phyloP scores from a whole-genome alignment of 2,797 vertebrate species.

The Heteromormyrus szaboi region DNA sequence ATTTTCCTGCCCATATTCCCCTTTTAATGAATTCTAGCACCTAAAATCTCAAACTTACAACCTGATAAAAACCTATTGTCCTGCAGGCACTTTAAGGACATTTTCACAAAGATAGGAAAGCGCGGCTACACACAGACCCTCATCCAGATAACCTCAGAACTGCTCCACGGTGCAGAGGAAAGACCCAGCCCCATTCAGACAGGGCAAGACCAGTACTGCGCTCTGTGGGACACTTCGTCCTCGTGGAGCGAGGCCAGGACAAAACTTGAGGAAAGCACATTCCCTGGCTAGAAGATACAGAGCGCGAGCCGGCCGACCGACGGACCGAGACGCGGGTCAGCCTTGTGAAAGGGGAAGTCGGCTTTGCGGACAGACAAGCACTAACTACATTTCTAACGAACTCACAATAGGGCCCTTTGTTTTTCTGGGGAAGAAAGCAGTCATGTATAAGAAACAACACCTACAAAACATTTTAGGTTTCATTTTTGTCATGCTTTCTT shows the following conservation, averaged over 20 bases:
- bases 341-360: not conserved
- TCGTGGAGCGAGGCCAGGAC: not conserved
- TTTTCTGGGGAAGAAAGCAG: not conserved
- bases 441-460: not conserved
- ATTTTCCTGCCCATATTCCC: not conserved
- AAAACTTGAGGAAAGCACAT: not conserved
- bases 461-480: not conserved
- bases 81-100: not conserved
- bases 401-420: not conserved
- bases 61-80: not conserved
- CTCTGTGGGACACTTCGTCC: not conserved
- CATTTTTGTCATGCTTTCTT: not conserved
- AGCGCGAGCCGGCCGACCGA: not conserved
- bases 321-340: not conserved
- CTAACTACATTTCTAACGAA: not conserved
- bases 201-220: not conserved
- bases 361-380: not conserved
- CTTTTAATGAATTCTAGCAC: not conserved
- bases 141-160: not conserved
- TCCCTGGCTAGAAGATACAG: not conserved
- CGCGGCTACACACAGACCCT: not conserved
- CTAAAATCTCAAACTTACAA: not conserved
- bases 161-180: not conserved
- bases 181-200: not conserved
- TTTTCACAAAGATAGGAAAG: not conserved